These are phyloP conservation scores for Castor canadensis DNA, from an alignment of 2,113 vertebrate genomes.

Conservation along the genomic window DNA sequence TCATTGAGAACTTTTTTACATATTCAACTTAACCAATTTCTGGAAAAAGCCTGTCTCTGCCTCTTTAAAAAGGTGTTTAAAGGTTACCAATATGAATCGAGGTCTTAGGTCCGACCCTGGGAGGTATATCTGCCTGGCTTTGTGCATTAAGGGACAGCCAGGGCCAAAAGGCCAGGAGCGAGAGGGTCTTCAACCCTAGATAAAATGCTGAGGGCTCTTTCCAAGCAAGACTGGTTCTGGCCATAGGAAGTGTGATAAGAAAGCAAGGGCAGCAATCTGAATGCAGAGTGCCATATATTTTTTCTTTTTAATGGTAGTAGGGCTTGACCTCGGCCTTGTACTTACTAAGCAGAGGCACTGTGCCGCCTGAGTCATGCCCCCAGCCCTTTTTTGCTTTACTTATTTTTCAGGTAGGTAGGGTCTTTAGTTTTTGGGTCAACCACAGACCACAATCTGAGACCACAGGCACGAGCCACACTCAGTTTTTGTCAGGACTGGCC, in stretches of 20 bases:
- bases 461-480: too few species aligned
- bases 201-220: not conserved
- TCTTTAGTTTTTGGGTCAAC: too few species aligned
- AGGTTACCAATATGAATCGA: not conserved
- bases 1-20: not conserved
- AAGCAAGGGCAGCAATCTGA: rapidly evolving
- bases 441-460: too few species aligned
- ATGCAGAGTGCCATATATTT: too few species aligned
- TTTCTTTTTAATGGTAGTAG: too few species aligned
- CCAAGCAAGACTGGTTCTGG: not conserved
- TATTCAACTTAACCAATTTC: not conserved
- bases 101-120: not conserved
- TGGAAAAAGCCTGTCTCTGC: not conserved
- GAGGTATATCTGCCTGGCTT: not conserved
- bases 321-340: too few species aligned
- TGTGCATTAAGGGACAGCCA: not conserved
- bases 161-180: rapidly evolving
- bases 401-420: too few species aligned
- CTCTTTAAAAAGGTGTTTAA: not conserved
- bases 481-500: too few species aligned
- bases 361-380: too few species aligned
- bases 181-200: rapidly evolving
- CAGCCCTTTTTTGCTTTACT: too few species aligned
- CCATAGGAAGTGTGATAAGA: rapidly evolving
- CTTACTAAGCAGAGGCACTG: too few species aligned